These are phyloP conservation scores for Manis pentadactyla DNA, from an alignment of 2,797 vertebrate genomes.

Conservation along the genomic window DNA sequence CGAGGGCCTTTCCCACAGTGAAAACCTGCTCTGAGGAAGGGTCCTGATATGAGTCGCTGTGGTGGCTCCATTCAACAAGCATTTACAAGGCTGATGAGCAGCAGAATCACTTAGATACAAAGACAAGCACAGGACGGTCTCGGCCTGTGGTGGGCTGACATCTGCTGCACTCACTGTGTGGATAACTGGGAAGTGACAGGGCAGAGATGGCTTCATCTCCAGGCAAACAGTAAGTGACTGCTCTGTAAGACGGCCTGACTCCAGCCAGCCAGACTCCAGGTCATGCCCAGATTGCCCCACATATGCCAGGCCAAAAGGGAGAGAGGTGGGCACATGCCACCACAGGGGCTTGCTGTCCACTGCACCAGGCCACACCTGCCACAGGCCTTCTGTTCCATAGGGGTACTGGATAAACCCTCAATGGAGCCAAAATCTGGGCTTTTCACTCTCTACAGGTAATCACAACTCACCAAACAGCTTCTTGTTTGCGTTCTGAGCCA, in stretches of 20 bases:
- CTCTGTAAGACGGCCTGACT: background rate
- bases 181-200: background rate
- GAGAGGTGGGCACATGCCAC: too few species aligned
- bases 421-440: background rate
- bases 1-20: too few species aligned
- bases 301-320: accelerated
- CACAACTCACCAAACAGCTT: accelerated
- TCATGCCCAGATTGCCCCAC: accelerated
- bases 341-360: accelerated
- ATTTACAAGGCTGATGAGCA: background rate
- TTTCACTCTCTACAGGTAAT: background rate
- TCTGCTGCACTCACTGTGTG: accelerated
- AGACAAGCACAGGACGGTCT: background rate
- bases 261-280: background rate
- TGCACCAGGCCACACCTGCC: background rate
- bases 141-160: accelerated
- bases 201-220: background rate
- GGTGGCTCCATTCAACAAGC: background rate
- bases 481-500: background rate
- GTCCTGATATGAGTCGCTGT: accelerated
- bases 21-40: background rate
- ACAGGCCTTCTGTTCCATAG: background rate
- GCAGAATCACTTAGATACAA: accelerated
- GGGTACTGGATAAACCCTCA: accelerated
- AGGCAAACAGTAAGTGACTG: background rate